Conservation (phyloP, 2,888 invertebrate species). For the Brachyptera risi region DNA sequence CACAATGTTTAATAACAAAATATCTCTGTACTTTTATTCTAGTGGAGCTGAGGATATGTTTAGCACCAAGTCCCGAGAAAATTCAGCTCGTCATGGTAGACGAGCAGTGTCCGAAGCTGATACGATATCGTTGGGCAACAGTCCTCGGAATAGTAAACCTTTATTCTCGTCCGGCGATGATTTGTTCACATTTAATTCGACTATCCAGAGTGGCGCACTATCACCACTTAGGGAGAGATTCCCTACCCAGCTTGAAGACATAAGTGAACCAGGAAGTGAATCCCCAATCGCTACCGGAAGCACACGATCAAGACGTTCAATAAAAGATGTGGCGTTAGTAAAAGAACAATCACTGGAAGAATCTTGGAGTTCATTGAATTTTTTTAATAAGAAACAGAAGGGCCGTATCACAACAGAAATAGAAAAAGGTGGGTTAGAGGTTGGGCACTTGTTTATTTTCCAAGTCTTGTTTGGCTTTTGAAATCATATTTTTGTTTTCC, state of each 20-base stretch:
- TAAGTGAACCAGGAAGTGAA: background rate
- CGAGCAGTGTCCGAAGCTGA: conserved; percentile 31
- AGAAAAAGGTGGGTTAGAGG: conserved; percentile 26
- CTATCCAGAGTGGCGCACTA: no score
- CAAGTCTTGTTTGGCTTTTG: background rate
- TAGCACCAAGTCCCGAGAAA: conserved; percentile 13
- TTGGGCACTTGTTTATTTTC: background rate
- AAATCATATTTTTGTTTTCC: background rate
- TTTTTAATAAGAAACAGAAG: conserved; percentile 39
- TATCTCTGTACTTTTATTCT: no score
- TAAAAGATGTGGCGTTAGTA: background rate
- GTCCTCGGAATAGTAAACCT: conserved; percentile 23
- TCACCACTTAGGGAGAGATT: background rate
- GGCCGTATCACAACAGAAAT: conserved; percentile 37
- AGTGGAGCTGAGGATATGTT: conserved; percentile 21
- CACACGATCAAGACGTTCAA: background rate
- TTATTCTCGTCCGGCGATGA: background rate
- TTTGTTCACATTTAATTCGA: background rate
- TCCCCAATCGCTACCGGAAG: background rate
- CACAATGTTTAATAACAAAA: no score
- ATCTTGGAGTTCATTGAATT: conserved; percentile 40
- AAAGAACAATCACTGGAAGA: conserved; percentile 37
- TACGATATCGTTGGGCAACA: conserved; percentile 26
- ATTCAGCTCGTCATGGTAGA: conserved; percentile 37
- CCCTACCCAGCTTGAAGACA: background rate